phyloP scores from a whole-genome alignment of 2,797 vertebrate species.

The Platalea minor region DNA sequence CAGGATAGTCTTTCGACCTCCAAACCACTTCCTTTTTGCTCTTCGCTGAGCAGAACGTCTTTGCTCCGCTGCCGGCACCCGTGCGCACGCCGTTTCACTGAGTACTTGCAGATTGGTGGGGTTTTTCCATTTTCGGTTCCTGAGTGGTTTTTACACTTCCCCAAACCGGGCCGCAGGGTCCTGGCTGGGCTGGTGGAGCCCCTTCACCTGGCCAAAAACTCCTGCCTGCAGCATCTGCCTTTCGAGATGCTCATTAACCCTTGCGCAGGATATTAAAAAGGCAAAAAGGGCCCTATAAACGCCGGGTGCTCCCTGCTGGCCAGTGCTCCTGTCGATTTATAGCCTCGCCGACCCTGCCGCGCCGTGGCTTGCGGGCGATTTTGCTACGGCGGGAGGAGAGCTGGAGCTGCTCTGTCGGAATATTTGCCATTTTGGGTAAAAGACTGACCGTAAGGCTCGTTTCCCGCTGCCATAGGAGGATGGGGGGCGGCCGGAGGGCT shows the following conservation, averaged over 20 bases:
- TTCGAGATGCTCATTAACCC: neutral
- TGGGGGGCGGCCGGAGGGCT: too few species aligned
- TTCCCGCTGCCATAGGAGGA: neutral
- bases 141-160: neutral
- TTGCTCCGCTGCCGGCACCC: too few species aligned
- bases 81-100: rapidly evolving
- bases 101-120: neutral
- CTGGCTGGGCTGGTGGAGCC: neutral
- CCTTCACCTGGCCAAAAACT: neutral
- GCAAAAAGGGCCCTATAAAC: neutral
- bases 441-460: neutral
- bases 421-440: neutral
- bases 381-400: neutral
- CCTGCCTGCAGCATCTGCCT: neutral
- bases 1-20: neutral
- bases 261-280: neutral
- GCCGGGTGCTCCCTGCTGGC: neutral
- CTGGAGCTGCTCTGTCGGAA: neutral
- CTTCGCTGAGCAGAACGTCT: neutral
- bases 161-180: neutral
- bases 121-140: neutral
- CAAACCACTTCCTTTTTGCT: neutral
- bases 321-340: neutral
- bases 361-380: neutral
- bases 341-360: neutral